Percentiles rank a stretch among this genome's conserved stretches.
Conservation (phyloP, 2,797 vertebrate species). For the Acestrorhynchus altus region DNA sequence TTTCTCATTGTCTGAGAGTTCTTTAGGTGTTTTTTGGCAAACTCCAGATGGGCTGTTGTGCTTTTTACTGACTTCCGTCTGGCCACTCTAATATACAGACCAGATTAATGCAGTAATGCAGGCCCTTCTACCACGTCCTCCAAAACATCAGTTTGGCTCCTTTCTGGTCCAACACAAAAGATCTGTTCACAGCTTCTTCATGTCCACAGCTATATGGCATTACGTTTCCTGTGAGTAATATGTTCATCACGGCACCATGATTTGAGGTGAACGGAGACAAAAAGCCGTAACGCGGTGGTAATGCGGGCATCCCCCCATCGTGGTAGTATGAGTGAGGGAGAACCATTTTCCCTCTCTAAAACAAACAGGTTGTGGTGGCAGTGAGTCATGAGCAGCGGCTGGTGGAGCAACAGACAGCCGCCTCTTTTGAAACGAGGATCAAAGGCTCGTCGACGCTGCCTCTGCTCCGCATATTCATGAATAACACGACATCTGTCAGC, state of each 20-base stretch:
- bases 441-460: constrained; percentile 70
- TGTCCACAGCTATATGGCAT: not conserved
- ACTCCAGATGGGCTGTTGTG: too few species aligned
- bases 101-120: too few species aligned
- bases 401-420: constrained; percentile 66
- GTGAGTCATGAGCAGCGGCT: constrained; percentile 68
- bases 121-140: too few species aligned
- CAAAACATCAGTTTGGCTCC: too few species aligned
- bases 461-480: constrained; percentile 77
- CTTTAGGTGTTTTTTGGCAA: too few species aligned
- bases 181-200: not conserved
- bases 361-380: constrained; percentile 71
- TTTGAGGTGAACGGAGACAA: constrained; percentile 46
- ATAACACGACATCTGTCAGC: constrained; percentile 75
- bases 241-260: constrained; percentile 20
- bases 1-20: too few species aligned
- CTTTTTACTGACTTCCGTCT: too few species aligned
- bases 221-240: constrained; percentile 2
- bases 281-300: constrained; percentile 44
- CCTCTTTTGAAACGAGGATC: constrained; percentile 82
- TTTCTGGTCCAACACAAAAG: too few species aligned
- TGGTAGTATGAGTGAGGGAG: constrained; percentile 36
- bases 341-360: constrained; percentile 62
- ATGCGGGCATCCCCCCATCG: constrained; percentile 33
- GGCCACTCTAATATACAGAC: too few species aligned